Evolutionary conservation across 2,888 invertebrate genomes (phyloP).

Genomic region (Agrotis segetum): DNA sequence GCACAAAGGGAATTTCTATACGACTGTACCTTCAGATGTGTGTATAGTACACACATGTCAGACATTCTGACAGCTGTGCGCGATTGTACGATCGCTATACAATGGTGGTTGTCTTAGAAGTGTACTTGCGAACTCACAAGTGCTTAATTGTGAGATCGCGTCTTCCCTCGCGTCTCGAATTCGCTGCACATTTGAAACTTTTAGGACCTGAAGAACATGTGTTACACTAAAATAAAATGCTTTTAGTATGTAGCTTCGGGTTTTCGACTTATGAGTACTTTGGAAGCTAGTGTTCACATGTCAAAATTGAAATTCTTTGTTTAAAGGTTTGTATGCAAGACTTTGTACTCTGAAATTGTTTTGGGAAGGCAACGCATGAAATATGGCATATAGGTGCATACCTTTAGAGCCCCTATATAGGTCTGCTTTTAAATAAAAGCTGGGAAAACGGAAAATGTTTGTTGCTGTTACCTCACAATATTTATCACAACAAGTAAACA

Average conservation of each 20-base stretch:
- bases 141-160: slow-evolving; percentile 65
- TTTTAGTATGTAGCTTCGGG: slow-evolving; percentile 34
- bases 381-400: background rate
- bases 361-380: background rate
- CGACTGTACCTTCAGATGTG: slow-evolving; percentile 65
- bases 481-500: no score
- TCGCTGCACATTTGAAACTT: slow-evolving; percentile 47
- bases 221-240: slow-evolving; percentile 57
- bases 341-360: slow-evolving; percentile 1
- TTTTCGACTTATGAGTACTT: slow-evolving; percentile 47
- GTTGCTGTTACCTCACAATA: no score
- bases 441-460: background rate
- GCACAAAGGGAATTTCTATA: slow-evolving; percentile 74
- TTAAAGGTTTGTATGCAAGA: slow-evolving; percentile 8
- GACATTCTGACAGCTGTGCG: slow-evolving; percentile 67
- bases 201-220: slow-evolving; percentile 47
- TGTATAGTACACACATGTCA: slow-evolving; percentile 58
- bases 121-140: slow-evolving; percentile 60
- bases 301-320: slow-evolving; percentile 38
- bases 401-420: background rate
- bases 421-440: background rate
- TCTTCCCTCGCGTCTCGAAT: slow-evolving; percentile 47
- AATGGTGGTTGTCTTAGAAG: slow-evolving; percentile 71
- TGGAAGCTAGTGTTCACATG: slow-evolving; percentile 25
- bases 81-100: slow-evolving; percentile 67